A percentile compares a stretch with the other conserved stretches of the same genome.
Conservation (phyloP, 2,113 vertebrate genomes). For the Tichodroma muraria region DNA sequence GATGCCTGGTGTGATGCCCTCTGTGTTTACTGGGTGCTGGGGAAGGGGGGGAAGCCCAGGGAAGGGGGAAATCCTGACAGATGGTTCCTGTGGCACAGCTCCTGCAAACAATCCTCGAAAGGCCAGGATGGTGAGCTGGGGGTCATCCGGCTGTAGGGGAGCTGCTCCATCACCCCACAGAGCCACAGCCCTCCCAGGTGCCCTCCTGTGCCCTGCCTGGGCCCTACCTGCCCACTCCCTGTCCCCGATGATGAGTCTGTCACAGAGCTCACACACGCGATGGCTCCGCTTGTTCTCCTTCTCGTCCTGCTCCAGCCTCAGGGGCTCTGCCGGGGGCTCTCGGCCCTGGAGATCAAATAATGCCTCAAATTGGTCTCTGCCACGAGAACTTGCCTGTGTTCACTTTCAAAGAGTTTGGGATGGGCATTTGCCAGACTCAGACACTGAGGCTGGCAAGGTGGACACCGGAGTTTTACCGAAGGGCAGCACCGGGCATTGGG, state of each 20-base stretch:
- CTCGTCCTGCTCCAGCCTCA: conserved; percentile 64
- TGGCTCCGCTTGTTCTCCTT: conserved; percentile 80
- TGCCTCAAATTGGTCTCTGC: fast-evolving
- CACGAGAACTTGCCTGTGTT: fast-evolving
- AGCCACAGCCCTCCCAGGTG: not conserved
- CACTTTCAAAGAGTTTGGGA: fast-evolving
- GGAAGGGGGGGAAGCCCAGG: not conserved
- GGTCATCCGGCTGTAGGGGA: not conserved
- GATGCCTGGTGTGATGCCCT: not conserved
- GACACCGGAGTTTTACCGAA: not conserved
- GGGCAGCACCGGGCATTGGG: not conserved
- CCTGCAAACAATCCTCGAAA: conserved; percentile 33
- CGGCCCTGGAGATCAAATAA: conserved; percentile 64
- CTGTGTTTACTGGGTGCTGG: not conserved
- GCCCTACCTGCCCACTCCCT: conserved; percentile 90
- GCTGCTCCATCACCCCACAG: not conserved
- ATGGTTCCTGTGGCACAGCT: conserved; percentile 58
- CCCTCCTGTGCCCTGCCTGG: fast-evolving
- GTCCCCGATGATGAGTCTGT: conserved; percentile 90
- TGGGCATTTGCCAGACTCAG: not conserved
- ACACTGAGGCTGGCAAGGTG: not conserved
- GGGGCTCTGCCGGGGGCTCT: conserved; percentile 70
- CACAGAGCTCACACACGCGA: conserved; percentile 80
- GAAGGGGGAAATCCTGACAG: conserved; percentile 38
- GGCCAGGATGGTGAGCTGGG: not conserved